Evolutionary conservation across 2,113 vertebrate species (phyloP).

Genomic region (Promerops cafer): DNA sequence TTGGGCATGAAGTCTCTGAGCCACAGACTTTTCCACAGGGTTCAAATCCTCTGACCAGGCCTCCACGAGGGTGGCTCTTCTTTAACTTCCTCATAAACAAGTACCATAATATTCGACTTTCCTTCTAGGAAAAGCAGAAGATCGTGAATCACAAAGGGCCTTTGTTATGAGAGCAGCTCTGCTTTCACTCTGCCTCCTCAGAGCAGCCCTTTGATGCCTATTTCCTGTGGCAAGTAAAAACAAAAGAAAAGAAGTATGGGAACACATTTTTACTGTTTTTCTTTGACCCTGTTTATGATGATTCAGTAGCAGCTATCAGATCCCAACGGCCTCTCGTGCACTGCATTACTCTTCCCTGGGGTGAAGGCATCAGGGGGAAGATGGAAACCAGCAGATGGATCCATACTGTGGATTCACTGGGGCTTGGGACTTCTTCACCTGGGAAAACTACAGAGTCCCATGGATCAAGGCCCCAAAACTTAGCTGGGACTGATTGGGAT

Average conservation of each 20-base stretch:
- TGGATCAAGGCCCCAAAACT: background rate
- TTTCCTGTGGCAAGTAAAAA: slow-evolving; percentile 40
- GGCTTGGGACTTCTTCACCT: background rate
- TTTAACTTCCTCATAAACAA: background rate
- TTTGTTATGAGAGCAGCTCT: background rate
- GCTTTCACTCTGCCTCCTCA: background rate
- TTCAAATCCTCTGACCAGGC: background rate
- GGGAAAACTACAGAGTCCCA: background rate
- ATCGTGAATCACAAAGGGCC: background rate
- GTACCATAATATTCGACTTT: background rate
- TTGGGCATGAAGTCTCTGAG: background rate
- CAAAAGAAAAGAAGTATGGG: background rate
- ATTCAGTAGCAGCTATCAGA: background rate
- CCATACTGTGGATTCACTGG: background rate
- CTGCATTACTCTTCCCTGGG: background rate
- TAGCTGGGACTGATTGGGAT: background rate
- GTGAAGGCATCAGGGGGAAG: background rate
- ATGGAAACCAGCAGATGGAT: background rate
- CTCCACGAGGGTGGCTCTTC: background rate
- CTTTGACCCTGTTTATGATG: background rate
- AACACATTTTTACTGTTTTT: background rate
- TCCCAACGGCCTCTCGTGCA: accelerated
- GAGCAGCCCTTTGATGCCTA: slow-evolving; percentile 34
- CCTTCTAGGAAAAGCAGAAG: slow-evolving; percentile 56
- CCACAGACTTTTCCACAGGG: background rate